These are phyloP conservation scores for Cavia aperea DNA, from an alignment of 2,113 vertebrate genomes.

Conservation along the genomic window DNA sequence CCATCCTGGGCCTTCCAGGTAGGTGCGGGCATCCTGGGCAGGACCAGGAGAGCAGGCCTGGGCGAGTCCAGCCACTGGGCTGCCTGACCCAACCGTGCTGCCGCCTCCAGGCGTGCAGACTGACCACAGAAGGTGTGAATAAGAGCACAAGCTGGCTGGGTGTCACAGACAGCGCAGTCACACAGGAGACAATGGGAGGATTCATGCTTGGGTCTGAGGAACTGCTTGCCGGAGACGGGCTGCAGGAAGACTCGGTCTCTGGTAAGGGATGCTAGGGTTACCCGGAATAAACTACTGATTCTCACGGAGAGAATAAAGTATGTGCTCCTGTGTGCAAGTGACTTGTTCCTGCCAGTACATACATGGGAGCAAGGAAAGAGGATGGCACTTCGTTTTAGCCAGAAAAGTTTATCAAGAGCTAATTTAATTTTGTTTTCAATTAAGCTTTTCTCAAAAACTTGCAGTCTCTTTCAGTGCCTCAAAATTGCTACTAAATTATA, in stretches of 20 bases:
- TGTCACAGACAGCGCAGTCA: background rate
- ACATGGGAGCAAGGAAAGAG: background rate
- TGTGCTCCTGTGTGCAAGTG: background rate
- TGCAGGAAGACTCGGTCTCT: background rate
- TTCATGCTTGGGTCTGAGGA: background rate
- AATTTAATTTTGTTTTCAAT: constrained; percentile 10
- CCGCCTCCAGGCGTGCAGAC: background rate
- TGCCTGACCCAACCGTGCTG: background rate
- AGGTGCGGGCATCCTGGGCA: constrained; percentile 42
- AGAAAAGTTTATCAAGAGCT: background rate
- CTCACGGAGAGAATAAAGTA: background rate
- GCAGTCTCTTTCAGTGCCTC: background rate
- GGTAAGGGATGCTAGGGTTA: background rate
- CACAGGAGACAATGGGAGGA: background rate
- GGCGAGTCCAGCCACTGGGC: background rate
- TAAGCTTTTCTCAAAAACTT: background rate
- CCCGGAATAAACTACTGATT: background rate
- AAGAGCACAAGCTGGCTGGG: background rate
- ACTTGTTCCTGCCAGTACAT: background rate
- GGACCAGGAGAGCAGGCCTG: background rate
- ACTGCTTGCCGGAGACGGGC: background rate
- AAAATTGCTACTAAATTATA: constrained; percentile 22
- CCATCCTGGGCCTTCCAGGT: constrained; percentile 91
- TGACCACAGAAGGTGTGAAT: background rate
- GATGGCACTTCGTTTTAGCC: background rate